Conservation (phyloP, 2,888 invertebrate species). For the Microdon myrmicae region DNA sequence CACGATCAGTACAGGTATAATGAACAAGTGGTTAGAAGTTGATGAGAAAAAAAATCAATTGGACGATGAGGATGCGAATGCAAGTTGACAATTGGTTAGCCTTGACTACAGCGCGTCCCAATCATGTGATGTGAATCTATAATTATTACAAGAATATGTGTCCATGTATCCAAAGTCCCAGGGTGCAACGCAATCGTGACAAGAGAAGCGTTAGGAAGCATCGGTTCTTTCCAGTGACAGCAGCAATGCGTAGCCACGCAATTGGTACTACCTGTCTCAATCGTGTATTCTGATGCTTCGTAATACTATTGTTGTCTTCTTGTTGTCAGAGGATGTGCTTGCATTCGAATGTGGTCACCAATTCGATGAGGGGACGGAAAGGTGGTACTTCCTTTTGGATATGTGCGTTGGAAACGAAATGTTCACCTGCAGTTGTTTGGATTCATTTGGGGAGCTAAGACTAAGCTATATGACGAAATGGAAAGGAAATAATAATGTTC, state of each 20-base stretch:
- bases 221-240: slow-evolving; percentile 4
- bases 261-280: slow-evolving; percentile 50
- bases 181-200: slow-evolving; percentile 16
- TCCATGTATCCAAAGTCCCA: no score
- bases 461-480: no score
- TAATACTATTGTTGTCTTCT: slow-evolving; percentile 16
- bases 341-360: slow-evolving; percentile 2
- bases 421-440: slow-evolving; percentile 52
- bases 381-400: slow-evolving; percentile 41
- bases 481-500: no score
- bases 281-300: slow-evolving; percentile 42
- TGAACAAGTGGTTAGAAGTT: slow-evolving; percentile 30
- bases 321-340: slow-evolving; percentile 37
- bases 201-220: slow-evolving; percentile 3
- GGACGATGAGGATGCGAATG: slow-evolving; percentile 47
- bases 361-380: background rate
- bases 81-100: slow-evolving; percentile 51
- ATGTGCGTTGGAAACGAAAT: slow-evolving; percentile 52
- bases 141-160: slow-evolving; percentile 50
- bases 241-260: slow-evolving; percentile 22
- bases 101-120: slow-evolving; percentile 39
- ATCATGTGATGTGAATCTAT: slow-evolving; percentile 45
- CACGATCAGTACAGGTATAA: slow-evolving; percentile 16
- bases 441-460: slow-evolving; percentile 29
- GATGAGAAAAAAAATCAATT: slow-evolving; percentile 39